phyloP scores from a whole-genome alignment of 2,888 invertebrate species.

The Hirtodrosophila histrioides region DNA sequence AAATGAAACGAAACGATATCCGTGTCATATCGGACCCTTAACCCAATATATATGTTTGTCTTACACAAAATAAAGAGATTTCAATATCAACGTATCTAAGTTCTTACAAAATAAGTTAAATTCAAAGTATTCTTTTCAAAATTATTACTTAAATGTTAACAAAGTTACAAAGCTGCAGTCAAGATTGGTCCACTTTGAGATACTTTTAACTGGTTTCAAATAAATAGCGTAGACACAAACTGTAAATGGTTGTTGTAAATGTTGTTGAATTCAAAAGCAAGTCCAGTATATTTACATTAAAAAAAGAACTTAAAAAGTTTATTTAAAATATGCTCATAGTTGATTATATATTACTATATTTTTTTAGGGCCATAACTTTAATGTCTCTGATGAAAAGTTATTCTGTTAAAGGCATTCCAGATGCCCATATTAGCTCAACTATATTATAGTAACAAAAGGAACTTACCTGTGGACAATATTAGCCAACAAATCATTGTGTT shows the following conservation, averaged over 20 bases:
- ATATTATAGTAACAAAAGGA: neutral
- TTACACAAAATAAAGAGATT: too few species aligned
- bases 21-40: conserved; percentile 8
- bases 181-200: conserved; percentile 9
- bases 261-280: conserved; percentile 25
- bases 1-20: conserved; percentile 31
- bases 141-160: neutral
- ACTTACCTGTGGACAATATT: conserved; percentile 96
- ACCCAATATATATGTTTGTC: conserved; percentile 15
- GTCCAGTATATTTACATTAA: conserved; percentile 16
- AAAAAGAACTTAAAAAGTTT: neutral
- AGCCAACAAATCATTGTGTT: conserved; percentile 96
- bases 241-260: conserved; percentile 3
- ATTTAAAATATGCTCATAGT: too few species aligned
- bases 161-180: conserved; percentile 7
- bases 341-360: too few species aligned
- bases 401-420: conserved; percentile 13
- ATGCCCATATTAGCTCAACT: conserved; percentile 16
- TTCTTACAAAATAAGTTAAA: too few species aligned
- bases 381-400: conserved; percentile 1
- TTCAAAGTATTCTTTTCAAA: too few species aligned
- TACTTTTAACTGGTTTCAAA: conserved; percentile 19
- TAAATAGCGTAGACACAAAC: conserved; percentile 6
- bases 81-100: too few species aligned
- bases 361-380: too few species aligned